A percentile compares a stretch with the other conserved stretches of the same genome.
phyloP scores from a whole-genome alignment of 64 coral and sea anemone genomes.

The Dendronephthya gigantea region DNA sequence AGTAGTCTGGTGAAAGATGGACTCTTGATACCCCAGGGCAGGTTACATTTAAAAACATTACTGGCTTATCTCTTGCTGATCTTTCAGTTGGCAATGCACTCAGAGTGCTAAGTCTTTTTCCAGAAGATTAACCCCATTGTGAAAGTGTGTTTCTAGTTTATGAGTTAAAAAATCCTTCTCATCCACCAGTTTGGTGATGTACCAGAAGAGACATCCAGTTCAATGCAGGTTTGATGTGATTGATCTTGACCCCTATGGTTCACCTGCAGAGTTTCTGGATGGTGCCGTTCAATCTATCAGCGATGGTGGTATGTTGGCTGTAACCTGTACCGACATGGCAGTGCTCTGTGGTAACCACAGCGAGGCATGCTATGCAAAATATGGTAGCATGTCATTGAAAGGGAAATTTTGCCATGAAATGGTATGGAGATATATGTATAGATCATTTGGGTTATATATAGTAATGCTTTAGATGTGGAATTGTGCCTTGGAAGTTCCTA shows the following conservation, averaged over 20 bases:
- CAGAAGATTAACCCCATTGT: no score
- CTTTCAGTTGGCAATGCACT: no score
- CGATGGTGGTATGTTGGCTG: slow-evolving; percentile 79
- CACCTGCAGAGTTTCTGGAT: slow-evolving; percentile 77
- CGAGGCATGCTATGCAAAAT: slow-evolving; percentile 96
- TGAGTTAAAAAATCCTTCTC: neutral
- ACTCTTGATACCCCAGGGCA: no score
- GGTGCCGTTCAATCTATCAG: slow-evolving; percentile 75
- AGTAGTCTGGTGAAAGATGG: no score
- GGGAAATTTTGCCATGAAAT: slow-evolving; percentile 99
- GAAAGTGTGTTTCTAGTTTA: no score
- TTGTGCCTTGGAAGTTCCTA: no score
- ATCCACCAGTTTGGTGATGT: slow-evolving; percentile 63
- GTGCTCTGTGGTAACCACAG: slow-evolving; percentile 96
- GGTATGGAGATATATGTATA: no score
- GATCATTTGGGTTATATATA: no score
- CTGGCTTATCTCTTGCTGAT: no score
- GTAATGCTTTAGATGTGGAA: no score
- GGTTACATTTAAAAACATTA: no score
- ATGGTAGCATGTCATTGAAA: slow-evolving; percentile 94
- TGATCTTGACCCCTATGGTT: slow-evolving; percentile 97
- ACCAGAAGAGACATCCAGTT: slow-evolving; percentile 54
- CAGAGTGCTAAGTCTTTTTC: no score
- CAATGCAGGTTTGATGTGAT: slow-evolving; percentile 70
- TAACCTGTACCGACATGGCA: slow-evolving; percentile 97